Percentiles rank a stretch among this genome's conserved stretches.
phyloP scores from a whole-genome alignment of 1,140 invertebrate species.

The Asbolus verrucosus region DNA sequence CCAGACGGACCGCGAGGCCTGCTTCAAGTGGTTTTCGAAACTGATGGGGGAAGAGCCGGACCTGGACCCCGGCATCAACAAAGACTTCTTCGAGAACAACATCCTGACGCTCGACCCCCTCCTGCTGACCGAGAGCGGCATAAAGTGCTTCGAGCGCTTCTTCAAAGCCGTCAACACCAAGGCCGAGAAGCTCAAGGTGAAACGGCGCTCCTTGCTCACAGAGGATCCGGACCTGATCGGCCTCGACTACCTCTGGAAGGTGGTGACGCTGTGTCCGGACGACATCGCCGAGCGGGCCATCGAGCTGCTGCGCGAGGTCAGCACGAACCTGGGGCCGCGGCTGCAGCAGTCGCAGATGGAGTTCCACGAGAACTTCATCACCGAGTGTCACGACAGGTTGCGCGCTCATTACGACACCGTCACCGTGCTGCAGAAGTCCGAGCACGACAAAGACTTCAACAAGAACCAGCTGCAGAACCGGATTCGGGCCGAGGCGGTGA shows the following conservation, averaged over 20 bases:
- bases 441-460: conserved; percentile 60
- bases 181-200: conserved; percentile 91
- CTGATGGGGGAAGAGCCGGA: conserved; percentile 98
- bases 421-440: conserved; percentile 67
- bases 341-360: conserved; percentile 80
- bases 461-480: conserved; percentile 65
- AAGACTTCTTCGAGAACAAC: conserved; percentile 97
- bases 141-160: conserved; percentile 94
- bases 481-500: conserved; percentile 80
- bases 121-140: conserved; percentile 94
- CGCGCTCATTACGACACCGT: conserved; percentile 85
- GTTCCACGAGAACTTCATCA: conserved; percentile 93
- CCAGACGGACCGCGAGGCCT: conserved; percentile 91
- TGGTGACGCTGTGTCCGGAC: conserved; percentile 88
- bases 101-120: conserved; percentile 93
- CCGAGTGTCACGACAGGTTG: conserved; percentile 88
- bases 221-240: conserved; percentile 94
- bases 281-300: conserved; percentile 94
- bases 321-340: conserved; percentile 91
- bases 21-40: conserved; percentile 99
- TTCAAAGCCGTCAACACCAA: conserved; percentile 97
- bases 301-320: conserved; percentile 92
- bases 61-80: conserved; percentile 95
- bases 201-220: conserved; percentile 82
- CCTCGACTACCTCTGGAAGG: conserved; percentile 95